A percentile compares a stretch with the other conserved stretches of the same genome.
Conservation (phyloP, 2,888 invertebrate genomes). For the Hoplodrina blanda region DNA sequence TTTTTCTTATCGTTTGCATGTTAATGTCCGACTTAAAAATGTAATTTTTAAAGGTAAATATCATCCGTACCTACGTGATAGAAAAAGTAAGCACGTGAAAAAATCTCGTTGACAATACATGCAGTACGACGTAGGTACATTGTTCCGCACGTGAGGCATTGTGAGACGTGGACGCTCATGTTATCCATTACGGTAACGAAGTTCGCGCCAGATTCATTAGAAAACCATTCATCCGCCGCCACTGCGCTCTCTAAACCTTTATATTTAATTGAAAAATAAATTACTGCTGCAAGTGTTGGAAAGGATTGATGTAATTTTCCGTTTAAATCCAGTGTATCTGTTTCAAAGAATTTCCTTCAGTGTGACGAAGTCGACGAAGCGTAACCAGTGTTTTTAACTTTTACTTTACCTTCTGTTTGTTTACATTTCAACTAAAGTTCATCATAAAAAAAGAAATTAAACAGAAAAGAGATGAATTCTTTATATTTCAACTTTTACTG, state of each 20-base stretch:
- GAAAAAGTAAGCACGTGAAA: constrained; percentile 24
- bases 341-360: constrained; percentile 25
- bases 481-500: neutral
- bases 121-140: constrained; percentile 40
- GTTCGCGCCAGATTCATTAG: constrained; percentile 84
- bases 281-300: constrained; percentile 28
- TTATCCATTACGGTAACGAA: constrained; percentile 83
- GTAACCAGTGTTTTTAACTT: constrained; percentile 2
- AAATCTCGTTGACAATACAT: constrained; percentile 40
- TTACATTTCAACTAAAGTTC: neutral
- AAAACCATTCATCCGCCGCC: constrained; percentile 81
- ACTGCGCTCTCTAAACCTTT: constrained; percentile 45
- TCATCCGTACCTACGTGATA: constrained; percentile 9
- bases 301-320: constrained; percentile 43
- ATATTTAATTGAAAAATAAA: constrained; percentile 62
- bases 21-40: neutral
- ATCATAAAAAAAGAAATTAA: constrained; percentile 6
- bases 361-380: constrained; percentile 28
- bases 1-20: neutral
- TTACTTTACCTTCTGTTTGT: neutral
- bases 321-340: constrained; percentile 32
- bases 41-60: constrained; percentile 1
- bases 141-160: constrained; percentile 53
- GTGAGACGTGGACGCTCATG: constrained; percentile 65
- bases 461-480: neutral